A percentile compares a stretch with the other conserved stretches of the same genome.
phyloP scores from a whole-genome alignment of 2,888 invertebrate genomes.

The Peribatodes rhomboidaria region DNA sequence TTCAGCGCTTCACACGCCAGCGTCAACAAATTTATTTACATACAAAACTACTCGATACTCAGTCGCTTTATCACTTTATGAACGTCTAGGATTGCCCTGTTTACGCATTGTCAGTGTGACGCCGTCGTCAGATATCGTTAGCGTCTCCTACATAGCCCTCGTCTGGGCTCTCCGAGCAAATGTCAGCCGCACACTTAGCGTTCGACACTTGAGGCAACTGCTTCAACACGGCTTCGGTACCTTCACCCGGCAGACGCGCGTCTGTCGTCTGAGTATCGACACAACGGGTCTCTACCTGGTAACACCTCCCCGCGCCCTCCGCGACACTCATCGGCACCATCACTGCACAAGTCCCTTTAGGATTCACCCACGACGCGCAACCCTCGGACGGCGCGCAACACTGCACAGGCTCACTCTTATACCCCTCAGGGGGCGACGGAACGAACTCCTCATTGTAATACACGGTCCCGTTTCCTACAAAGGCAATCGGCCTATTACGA shows the following conservation, averaged over 20 bases:
- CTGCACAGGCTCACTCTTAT: constrained; percentile 87
- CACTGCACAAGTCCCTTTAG: constrained; percentile 84
- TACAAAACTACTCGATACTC: constrained; percentile 79
- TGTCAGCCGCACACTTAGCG: constrained; percentile 82
- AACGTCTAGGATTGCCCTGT: constrained; percentile 78
- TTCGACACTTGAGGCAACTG: constrained; percentile 78
- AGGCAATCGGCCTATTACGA: constrained; percentile 81
- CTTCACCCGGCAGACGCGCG: constrained; percentile 74
- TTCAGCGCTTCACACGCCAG: constrained; percentile 47
- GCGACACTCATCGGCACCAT: constrained; percentile 80
- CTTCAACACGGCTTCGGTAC: constrained; percentile 75
- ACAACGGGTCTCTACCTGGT: constrained; percentile 87
- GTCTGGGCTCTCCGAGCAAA: constrained; percentile 93
- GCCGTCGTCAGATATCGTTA: constrained; percentile 90
- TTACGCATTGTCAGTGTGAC: constrained; percentile 75
- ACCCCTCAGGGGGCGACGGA: constrained; percentile 90
- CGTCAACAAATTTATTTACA: constrained; percentile 62
- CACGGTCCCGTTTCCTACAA: constrained; percentile 79
- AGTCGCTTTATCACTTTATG: constrained; percentile 84
- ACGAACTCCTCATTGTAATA: constrained; percentile 87
- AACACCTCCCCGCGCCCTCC: constrained; percentile 77
- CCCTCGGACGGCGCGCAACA: constrained; percentile 78
- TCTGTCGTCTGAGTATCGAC: constrained; percentile 88
- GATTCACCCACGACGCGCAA: constrained; percentile 79
- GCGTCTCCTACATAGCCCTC: constrained; percentile 95